Conservation (phyloP, 2,888 invertebrate species). For the Drosophila maculinotata region DNA sequence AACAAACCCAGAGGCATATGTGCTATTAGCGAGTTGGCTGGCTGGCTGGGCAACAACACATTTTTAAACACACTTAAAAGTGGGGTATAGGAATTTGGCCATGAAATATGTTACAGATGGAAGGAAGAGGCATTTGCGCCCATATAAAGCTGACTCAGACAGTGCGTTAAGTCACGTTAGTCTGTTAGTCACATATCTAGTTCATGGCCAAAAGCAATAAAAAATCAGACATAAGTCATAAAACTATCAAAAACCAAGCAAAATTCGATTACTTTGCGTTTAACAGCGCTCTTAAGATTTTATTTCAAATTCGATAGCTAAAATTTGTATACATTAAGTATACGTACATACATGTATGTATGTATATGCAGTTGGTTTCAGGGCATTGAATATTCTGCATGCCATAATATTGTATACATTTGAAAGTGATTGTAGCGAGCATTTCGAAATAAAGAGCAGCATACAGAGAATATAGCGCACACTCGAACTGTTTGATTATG, state of each 20-base stretch:
- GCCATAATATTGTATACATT: background rate
- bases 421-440: background rate
- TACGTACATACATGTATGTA: no score
- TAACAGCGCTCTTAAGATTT: no score
- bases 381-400: background rate
- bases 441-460: slow-evolving; percentile 19
- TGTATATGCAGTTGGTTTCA: no score
- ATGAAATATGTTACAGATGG: background rate
- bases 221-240: no score
- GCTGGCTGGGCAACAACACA: slow-evolving; percentile 40
- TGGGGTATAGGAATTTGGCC: background rate
- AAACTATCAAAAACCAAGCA: background rate
- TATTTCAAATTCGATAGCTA: no score
- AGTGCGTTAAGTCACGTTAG: no score
- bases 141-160: no score
- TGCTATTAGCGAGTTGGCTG: slow-evolving; percentile 15
- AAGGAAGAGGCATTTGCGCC: no score
- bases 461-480: background rate
- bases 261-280: no score
- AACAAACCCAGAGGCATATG: slow-evolving; percentile 37
- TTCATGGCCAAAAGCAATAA: no score
- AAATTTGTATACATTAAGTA: no score
- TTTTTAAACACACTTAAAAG: background rate
- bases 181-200: no score
- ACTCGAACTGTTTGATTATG: slow-evolving; percentile 46